Conservation (phyloP, 1,140 invertebrate genomes). For the Pristionchus pacificus region DNA sequence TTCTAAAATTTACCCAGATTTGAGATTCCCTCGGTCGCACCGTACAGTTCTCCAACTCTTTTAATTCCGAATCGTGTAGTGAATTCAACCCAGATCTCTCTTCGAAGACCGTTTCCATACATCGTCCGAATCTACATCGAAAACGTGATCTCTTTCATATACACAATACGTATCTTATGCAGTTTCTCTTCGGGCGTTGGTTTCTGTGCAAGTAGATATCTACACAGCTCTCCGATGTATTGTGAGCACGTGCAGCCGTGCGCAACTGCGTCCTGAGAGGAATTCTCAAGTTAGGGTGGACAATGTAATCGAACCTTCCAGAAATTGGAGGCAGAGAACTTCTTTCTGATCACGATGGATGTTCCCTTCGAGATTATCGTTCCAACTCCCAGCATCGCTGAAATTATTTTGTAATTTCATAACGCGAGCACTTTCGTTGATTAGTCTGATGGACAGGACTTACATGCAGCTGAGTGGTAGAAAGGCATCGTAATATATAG, state of each 20-base stretch:
- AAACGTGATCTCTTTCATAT: too few species aligned
- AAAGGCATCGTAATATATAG: slow-evolving; percentile 83
- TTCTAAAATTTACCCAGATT: slow-evolving; percentile 47
- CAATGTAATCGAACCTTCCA: too few species aligned
- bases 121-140: slow-evolving; percentile 66
- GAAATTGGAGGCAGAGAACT: slow-evolving; percentile 91
- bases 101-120: slow-evolving; percentile 90
- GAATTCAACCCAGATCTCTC: slow-evolving; percentile 91
- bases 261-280: slow-evolving; percentile 86
- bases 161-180: too few species aligned
- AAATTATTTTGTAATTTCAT: too few species aligned
- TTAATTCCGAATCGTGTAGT: slow-evolving; percentile 79
- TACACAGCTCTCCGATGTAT: slow-evolving; percentile 96
- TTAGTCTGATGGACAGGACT: too few species aligned
- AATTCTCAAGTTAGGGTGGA: too few species aligned
- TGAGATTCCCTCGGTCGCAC: slow-evolving; percentile 91
- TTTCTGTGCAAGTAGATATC: slow-evolving; percentile 82
- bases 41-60: slow-evolving; percentile 87
- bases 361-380: slow-evolving; percentile 77
- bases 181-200: slow-evolving; percentile 72
- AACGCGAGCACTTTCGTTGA: too few species aligned
- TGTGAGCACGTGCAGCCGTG: slow-evolving; percentile 92
- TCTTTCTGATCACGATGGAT: slow-evolving; percentile 78
- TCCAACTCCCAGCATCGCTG: slow-evolving; percentile 65
- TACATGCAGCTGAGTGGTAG: slow-evolving; percentile 87